Base-by-base conservation (phyloP, 2,888 invertebrate species). In the Vanessa cardui region DNA sequence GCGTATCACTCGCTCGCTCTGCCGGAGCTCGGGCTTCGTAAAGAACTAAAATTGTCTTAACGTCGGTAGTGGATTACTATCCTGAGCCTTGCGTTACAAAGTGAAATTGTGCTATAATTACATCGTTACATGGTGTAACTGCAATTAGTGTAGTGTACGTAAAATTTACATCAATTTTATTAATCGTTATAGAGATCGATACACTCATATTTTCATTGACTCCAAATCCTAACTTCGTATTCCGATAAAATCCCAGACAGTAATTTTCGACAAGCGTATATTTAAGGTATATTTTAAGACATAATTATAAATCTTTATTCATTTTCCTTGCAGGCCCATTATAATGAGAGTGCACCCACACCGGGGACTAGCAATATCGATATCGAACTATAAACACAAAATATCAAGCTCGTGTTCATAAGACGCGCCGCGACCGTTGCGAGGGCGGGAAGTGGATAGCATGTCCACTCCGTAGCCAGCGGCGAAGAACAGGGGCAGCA, bases 351-450 rank as follows among this genome's bases (percentile, higher is more conserved):
- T 83, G 72, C 80, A 83, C 72, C 83, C 82, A 78, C 80, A 82
- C 78, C 82, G 83, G 72, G 80, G 82, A 79, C 83, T 81, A 74
- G 83, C 83, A 80, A 81, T 86, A 81, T 85, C 86, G 73, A 85
- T 87, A 81, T 88, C 89, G 47, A 90, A 91, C 80, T 90, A 89
- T 80, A 90, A 90, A 79, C 90, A 90, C 73, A 91, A 89, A 86
- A 77, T 81, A 70, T 78, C 76, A 72, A 68, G 70, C 69, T 70
- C 65, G 67, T 68, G 70, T 65, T 62, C 65, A 64, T 70, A 70
- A 56, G 60, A 50, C 45, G n/a, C 62, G 33, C 49, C 47, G 46
- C 47, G 39, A 54, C 61, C 33, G 54, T 68, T 61, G 58, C 45
- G 66, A 64, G 64, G 58, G 64, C 65, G 62, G 60, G 64, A 65